phyloP scores from a whole-genome alignment of 2,797 vertebrate species.

The Lepidocolaptes lacrymiger region DNA sequence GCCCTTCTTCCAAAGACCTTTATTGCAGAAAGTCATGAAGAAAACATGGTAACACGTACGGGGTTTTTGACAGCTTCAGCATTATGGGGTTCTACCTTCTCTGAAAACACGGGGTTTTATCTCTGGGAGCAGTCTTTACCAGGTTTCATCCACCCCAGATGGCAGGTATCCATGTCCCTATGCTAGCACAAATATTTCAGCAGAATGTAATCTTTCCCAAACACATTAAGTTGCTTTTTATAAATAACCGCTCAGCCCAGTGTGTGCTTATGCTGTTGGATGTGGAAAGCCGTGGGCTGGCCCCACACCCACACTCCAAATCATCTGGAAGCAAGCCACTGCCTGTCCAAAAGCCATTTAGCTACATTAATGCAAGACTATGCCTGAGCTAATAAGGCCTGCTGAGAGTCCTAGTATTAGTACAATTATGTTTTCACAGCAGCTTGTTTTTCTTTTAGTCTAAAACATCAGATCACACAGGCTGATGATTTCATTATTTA shows the following conservation, averaged over 20 bases:
- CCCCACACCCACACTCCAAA: background rate
- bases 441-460: slow-evolving; percentile 9
- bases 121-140: background rate
- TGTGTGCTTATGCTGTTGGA: background rate
- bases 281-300: background rate
- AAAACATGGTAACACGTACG: rapidly evolving
- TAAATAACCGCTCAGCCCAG: background rate
- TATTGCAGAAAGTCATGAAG: background rate
- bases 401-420: background rate
- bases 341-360: slow-evolving; percentile 32
- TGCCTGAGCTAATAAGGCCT: background rate
- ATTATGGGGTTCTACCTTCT: background rate
- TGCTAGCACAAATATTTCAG: slow-evolving; percentile 21
- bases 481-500: background rate
- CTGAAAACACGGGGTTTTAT: background rate
- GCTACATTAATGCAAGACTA: slow-evolving; percentile 31
- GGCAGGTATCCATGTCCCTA: background rate
- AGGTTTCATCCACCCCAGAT: background rate
- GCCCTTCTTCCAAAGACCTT: background rate
- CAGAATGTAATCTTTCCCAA: slow-evolving; percentile 40
- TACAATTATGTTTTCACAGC: slow-evolving; percentile 29
- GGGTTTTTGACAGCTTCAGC: background rate
- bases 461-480: slow-evolving; percentile 2
- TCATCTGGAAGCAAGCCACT: background rate
- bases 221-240: slow-evolving; percentile 43